These are phyloP conservation scores for Mormoops blainvillei DNA, from an alignment of 2,113 vertebrate species.

Conservation along the genomic window DNA sequence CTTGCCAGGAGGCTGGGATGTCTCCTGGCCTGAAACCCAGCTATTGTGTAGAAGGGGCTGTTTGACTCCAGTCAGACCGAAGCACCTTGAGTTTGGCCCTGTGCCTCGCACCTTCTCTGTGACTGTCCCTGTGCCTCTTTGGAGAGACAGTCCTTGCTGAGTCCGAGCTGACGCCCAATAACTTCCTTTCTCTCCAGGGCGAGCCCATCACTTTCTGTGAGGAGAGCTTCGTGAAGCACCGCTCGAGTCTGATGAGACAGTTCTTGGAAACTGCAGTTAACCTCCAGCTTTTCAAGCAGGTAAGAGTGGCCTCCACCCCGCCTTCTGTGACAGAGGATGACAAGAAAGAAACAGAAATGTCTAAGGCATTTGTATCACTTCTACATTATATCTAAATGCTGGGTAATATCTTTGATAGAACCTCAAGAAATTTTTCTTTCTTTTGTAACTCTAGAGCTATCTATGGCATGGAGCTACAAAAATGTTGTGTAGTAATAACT, in stretches of 20 bases:
- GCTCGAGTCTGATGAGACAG: slow-evolving; percentile 90
- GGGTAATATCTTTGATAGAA: neutral
- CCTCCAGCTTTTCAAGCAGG: slow-evolving; percentile 98
- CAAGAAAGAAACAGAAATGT: neutral
- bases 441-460: neutral
- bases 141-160: too few relatives aligned
- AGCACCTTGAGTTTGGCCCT: neutral
- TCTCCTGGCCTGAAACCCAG: neutral
- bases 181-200: slow-evolving; percentile 81
- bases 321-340: neutral
- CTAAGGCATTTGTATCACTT: neutral
- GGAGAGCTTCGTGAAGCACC: slow-evolving; percentile 92
- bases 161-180: neutral
- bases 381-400: neutral
- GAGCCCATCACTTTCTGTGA: slow-evolving; percentile 96
- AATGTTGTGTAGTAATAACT: neutral
- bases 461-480: neutral
- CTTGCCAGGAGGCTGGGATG: neutral
- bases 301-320: slow-evolving; percentile 67
- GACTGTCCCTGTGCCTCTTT: too few relatives aligned
- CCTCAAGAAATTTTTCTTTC: neutral
- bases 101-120: neutral
- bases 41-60: neutral
- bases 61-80: neutral
- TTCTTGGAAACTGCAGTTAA: slow-evolving; percentile 96